phyloP scores from a whole-genome alignment of 2,888 invertebrate species.

The Syrista parreyssii region DNA sequence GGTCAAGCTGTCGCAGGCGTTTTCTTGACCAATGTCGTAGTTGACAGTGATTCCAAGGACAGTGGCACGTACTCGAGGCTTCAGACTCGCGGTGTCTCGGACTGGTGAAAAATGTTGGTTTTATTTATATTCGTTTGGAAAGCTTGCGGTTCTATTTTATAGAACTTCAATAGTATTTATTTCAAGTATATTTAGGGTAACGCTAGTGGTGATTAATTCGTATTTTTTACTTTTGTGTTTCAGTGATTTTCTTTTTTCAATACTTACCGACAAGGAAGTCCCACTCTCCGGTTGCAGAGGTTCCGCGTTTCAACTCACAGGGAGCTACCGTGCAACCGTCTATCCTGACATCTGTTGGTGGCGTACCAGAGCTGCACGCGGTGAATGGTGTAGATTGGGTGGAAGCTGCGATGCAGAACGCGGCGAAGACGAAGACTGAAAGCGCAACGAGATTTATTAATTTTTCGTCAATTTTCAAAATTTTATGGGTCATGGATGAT shows the following conservation, averaged over 20 bases:
- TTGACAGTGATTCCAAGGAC: conserved; percentile 32
- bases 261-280: conserved; percentile 30
- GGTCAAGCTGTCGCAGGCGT: conserved; percentile 50
- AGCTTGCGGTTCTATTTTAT: no score
- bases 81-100: conserved; percentile 37
- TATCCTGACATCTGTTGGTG: conserved; percentile 17
- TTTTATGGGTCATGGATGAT: neutral
- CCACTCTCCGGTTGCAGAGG: conserved; percentile 16
- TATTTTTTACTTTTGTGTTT: neutral
- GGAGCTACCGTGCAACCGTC: conserved; percentile 23
- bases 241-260: conserved; percentile 17
- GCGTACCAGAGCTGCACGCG: neutral
- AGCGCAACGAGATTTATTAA: neutral
- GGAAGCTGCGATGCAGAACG: conserved; percentile 29
- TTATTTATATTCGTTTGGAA: neutral
- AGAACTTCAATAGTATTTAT: no score
- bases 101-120: conserved; percentile 32
- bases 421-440: conserved; percentile 36
- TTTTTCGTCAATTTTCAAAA: neutral
- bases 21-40: conserved; percentile 47
- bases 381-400: conserved; percentile 7
- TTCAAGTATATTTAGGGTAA: no score
- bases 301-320: conserved; percentile 22
- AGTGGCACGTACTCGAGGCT: conserved; percentile 42
- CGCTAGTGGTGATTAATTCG: no score